Conservation (phyloP, 2,888 invertebrate species). For the Copidosoma aretas region DNA sequence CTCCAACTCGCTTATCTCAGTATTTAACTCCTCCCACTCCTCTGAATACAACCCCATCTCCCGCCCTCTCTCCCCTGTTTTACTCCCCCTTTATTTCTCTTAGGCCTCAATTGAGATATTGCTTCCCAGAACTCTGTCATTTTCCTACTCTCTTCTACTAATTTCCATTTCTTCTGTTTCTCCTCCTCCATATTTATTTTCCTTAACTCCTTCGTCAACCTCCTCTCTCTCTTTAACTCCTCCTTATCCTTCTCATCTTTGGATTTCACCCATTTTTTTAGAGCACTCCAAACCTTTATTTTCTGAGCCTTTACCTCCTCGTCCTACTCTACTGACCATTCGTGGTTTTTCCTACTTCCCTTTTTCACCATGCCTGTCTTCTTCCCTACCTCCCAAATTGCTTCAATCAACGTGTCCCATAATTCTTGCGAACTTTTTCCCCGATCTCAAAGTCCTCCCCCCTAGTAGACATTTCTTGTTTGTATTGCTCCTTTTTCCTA, state of each 20-base stretch:
- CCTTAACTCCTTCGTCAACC: background rate
- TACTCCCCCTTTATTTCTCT: background rate
- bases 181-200: background rate
- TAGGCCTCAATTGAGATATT: background rate
- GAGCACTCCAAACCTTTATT: background rate
- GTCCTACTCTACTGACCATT: too few relatives aligned
- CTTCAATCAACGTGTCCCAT: too few relatives aligned
- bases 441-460: too few relatives aligned
- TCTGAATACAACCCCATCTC: background rate
- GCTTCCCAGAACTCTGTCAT: background rate
- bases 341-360: too few relatives aligned
- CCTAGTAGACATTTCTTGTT: too few relatives aligned
- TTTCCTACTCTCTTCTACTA: background rate
- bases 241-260: background rate
- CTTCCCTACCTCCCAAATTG: too few relatives aligned
- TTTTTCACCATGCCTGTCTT: too few relatives aligned
- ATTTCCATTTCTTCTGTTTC: background rate
- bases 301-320: too few relatives aligned
- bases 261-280: background rate
- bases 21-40: background rate
- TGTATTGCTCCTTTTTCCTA: too few relatives aligned
- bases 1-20: background rate
- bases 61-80: background rate
- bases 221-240: background rate
- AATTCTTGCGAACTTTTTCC: too few relatives aligned